Evolutionary conservation across 1,140 invertebrate genomes (phyloP).

Genomic region (Drosophila punjabiensis): DNA sequence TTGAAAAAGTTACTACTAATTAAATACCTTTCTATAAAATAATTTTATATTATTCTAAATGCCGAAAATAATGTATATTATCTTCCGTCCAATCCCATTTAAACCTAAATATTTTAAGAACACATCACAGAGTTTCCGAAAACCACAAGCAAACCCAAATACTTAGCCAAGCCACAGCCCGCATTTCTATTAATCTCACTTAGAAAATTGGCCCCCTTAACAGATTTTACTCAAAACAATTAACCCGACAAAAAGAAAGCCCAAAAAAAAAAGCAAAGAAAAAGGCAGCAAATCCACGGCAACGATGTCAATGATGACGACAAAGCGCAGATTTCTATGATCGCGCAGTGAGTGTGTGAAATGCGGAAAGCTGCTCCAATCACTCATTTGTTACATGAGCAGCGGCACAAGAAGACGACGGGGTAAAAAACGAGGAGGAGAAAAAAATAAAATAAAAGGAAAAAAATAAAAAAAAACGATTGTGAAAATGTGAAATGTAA

Average conservation of each 20-base stretch:
- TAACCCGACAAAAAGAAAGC: slow-evolving; percentile 53
- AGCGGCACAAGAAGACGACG: slow-evolving; percentile 18
- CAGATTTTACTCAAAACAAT: slow-evolving; percentile 43
- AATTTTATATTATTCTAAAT: too few species aligned
- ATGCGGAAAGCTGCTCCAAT: slow-evolving; percentile 78
- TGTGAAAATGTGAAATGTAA: slow-evolving; percentile 83
- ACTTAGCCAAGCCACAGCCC: not conserved
- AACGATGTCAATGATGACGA: slow-evolving; percentile 56
- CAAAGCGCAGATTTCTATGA: slow-evolving; percentile 68
- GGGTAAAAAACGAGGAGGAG: not conserved
- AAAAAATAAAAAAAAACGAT: slow-evolving; percentile 48
- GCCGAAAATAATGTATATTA: not conserved
- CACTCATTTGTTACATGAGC: slow-evolving; percentile 74
- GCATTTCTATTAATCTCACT: slow-evolving; percentile 27
- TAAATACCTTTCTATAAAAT: too few species aligned
- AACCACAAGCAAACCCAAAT: not conserved
- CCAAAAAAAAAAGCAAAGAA: slow-evolving; percentile 22
- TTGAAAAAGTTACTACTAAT: too few species aligned
- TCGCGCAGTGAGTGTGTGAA: slow-evolving; percentile 56
- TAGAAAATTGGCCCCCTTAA: slow-evolving; percentile 34
- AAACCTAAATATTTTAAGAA: not conserved
- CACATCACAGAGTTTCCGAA: not conserved
- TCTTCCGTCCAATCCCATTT: too few species aligned
- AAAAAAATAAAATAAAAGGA: slow-evolving; percentile 5
- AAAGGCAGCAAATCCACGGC: slow-evolving; percentile 42